These are phyloP conservation scores for Gobio occitaniae DNA, from an alignment of 2,797 vertebrate genomes.

Conservation along the genomic window DNA sequence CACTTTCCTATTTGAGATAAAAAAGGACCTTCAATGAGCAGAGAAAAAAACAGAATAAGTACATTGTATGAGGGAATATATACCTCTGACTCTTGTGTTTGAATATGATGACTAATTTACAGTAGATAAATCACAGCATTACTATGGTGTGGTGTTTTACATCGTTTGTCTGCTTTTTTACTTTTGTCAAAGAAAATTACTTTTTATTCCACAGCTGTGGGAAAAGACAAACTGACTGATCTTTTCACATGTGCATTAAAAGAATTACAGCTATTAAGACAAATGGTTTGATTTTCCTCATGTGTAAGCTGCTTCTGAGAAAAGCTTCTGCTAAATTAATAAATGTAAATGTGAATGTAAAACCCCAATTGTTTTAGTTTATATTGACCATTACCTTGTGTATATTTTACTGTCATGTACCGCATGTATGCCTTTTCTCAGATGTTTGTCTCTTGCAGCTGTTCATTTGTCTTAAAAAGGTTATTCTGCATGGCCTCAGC, in stretches of 20 bases:
- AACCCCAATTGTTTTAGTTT: not conserved
- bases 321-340: not conserved
- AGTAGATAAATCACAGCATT: not conserved
- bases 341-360: not conserved
- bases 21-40: not conserved
- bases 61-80: not conserved
- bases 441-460: slow-evolving; percentile 7
- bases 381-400: too few relatives aligned
- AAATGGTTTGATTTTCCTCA: not conserved
- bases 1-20: not conserved
- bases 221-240: not conserved
- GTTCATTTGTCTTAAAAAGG: slow-evolving; percentile 8
- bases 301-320: not conserved
- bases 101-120: not conserved
- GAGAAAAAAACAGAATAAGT: not conserved
- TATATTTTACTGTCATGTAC: not conserved
- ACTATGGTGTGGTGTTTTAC: not conserved
- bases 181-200: not conserved
- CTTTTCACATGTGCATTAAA: too few relatives aligned
- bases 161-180: not conserved
- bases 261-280: too few relatives aligned
- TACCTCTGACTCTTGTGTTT: not conserved
- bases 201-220: slow-evolving; percentile 37
- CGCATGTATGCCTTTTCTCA: not conserved
- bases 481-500: slow-evolving; percentile 30